phyloP scores from a whole-genome alignment of 2,888 invertebrate genomes.

The Epirrhoe tristata region DNA sequence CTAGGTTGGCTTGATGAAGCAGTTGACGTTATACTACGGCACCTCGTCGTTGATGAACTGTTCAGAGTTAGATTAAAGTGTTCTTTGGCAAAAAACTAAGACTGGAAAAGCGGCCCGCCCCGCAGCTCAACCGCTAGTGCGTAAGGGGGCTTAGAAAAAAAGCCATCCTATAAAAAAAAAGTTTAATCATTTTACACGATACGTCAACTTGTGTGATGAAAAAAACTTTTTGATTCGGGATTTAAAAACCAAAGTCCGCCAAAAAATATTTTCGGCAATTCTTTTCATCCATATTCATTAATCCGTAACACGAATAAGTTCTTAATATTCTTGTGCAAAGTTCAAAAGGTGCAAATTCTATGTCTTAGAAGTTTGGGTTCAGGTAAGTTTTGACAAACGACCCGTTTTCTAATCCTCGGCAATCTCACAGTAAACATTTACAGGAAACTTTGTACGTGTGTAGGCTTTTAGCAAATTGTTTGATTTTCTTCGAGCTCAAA shows the following conservation, averaged over 20 bases:
- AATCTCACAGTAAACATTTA: constrained; percentile 43
- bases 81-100: too few species aligned
- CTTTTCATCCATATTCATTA: constrained; percentile 13
- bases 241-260: not conserved
- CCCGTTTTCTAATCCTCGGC: constrained; percentile 32
- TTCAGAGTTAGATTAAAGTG: too few species aligned
- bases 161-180: too few species aligned
- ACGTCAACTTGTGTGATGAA: too few species aligned
- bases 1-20: too few species aligned
- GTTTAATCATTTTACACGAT: too few species aligned
- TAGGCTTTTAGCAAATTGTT: constrained; percentile 32
- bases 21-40: too few species aligned
- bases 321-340: constrained; percentile 14
- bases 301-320: constrained; percentile 27
- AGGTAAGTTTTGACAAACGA: constrained; percentile 44
- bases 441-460: constrained; percentile 39
- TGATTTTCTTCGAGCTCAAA: constrained; percentile 17
- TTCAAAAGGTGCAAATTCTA: constrained; percentile 36
- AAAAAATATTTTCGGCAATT: not conserved
- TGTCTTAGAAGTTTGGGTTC: constrained; percentile 34
- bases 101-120: too few species aligned
- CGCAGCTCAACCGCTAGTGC: too few species aligned
- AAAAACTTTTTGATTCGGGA: too few species aligned
- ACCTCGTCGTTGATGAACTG: too few species aligned
- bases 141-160: too few species aligned